These are phyloP conservation scores for Apamea crenata DNA, from an alignment of 2,888 invertebrate genomes.

Conservation along the genomic window DNA sequence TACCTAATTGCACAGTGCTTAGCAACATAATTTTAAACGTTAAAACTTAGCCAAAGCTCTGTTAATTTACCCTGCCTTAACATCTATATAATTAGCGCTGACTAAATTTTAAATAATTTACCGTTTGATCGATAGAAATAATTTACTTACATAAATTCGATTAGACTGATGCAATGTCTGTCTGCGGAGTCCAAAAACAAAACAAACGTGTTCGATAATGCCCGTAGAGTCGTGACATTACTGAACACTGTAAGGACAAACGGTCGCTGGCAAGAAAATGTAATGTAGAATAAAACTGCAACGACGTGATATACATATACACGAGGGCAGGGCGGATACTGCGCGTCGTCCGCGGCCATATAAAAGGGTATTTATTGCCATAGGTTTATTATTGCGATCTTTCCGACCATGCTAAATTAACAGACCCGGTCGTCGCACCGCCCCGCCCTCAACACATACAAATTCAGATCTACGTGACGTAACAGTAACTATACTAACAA, in stretches of 20 bases:
- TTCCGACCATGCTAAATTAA: slow-evolving; percentile 54
- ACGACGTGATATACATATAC: slow-evolving; percentile 29
- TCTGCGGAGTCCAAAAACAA: slow-evolving; percentile 46
- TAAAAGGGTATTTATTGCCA: slow-evolving; percentile 66
- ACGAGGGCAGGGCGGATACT: slow-evolving; percentile 38
- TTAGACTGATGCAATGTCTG: slow-evolving; percentile 25
- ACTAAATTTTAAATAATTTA: slow-evolving; percentile 44
- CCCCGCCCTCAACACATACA: slow-evolving; percentile 64
- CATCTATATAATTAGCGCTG: slow-evolving; percentile 45
- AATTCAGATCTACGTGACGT: slow-evolving; percentile 80
- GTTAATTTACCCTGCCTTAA: slow-evolving; percentile 57
- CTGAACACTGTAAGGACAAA: slow-evolving; percentile 14
- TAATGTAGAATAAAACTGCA: slow-evolving; percentile 29
- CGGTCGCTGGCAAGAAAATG: slow-evolving; percentile 41
- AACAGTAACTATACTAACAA: slow-evolving; percentile 62
- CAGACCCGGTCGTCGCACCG: slow-evolving; percentile 42
- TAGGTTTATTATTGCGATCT: slow-evolving; percentile 63
- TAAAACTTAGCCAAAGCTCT: slow-evolving; percentile 48
- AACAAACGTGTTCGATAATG: slow-evolving; percentile 4
- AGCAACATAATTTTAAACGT: slow-evolving; percentile 46
- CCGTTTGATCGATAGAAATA: slow-evolving; percentile 58
- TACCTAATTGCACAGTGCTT: slow-evolving; percentile 44
- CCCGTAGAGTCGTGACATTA: slow-evolving; percentile 8
- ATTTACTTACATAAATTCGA: slow-evolving; percentile 48
- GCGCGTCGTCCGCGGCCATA: slow-evolving; percentile 45